Evolutionary conservation across 2,113 vertebrate genomes (phyloP).

Genomic region (Alethe castanea): DNA sequence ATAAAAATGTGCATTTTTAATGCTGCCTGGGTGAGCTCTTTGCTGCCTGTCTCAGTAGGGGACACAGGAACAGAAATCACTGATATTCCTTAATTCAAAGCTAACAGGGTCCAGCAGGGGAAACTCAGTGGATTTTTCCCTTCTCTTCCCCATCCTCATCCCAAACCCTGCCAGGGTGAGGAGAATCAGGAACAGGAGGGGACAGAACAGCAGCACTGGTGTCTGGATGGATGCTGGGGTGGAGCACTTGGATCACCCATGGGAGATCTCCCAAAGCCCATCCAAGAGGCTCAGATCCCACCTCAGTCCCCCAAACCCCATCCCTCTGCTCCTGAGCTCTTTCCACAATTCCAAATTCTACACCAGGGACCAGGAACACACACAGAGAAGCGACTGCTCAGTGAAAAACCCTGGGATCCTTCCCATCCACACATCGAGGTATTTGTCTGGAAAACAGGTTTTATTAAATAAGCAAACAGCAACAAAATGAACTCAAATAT

Average conservation of each 20-base stretch:
- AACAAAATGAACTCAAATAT: neutral
- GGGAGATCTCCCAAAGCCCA: neutral
- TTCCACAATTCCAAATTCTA: neutral
- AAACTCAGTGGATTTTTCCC: rapidly evolving
- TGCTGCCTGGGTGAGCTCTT: neutral
- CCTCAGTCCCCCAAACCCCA: neutral
- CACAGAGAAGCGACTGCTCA: rapidly evolving
- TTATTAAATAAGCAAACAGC: slow-evolving; percentile 33
- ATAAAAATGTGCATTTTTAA: neutral
- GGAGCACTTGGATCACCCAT: neutral
- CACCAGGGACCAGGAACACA: rapidly evolving
- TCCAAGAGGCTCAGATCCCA: neutral
- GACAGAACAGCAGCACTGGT: neutral
- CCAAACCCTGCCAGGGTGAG: neutral
- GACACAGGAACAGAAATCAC: neutral
- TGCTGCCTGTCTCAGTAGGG: neutral
- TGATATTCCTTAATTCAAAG: neutral
- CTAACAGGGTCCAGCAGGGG: rapidly evolving
- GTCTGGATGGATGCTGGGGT: neutral
- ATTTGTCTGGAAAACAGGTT: neutral
- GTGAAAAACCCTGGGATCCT: neutral
- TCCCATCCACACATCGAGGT: rapidly evolving
- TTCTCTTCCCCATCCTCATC: neutral
- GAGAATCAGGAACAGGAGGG: neutral
- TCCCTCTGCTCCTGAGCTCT: neutral